Base-by-base conservation (phyloP, 2,113 vertebrate species). In the Apeltes quadracus region DNA sequence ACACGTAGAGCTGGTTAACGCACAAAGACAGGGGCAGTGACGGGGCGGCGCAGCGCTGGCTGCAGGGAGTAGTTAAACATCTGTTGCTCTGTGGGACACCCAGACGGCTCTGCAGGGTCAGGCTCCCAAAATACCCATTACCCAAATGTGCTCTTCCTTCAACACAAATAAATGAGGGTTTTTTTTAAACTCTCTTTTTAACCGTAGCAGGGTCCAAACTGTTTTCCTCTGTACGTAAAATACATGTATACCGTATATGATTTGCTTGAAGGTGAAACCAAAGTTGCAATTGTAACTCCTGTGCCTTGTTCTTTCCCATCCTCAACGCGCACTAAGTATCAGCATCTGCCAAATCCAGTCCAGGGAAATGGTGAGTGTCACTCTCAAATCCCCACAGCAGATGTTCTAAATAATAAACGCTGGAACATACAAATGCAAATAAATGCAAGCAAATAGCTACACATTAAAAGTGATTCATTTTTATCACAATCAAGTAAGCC, bases 11-110 rank as follows among this genome's bases (percentile, higher is more conserved):
- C 72, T 86, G 84, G 76, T 85, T 68, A 77, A 81, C 74, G 61
- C 79, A 89, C 80, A 90, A 89, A 90, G 90, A 85, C 63, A 22
- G 75, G 81, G 79, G 59, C 54, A 58, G 84, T 39, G 64, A 62
- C 22, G 27, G 83, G 71, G 61, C 62, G 18, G 46, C 63, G 58
- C 67, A 82, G 84, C 39, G 81, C 59, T 69, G 78, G 81, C 65
- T 41, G 78, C 34, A 61, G 67, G 82, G 84, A 87, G 86, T 61
- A 87, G 78, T 84, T 87, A 62, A 88, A 91, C 93, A 94, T 94
- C 93, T 94, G 94, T 92, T 92, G 88, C 86, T 88, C 84, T 69
- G 65, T 82, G 78, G 69, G 76, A 76, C 68, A 71, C 57, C 72
- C 69, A 76, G 82, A 67, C 79, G 57, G 44, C 63, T 87, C 66